Base-by-base conservation (phyloP, 2,797 vertebrate species). In the Lithobates sylvaticus region DNA sequence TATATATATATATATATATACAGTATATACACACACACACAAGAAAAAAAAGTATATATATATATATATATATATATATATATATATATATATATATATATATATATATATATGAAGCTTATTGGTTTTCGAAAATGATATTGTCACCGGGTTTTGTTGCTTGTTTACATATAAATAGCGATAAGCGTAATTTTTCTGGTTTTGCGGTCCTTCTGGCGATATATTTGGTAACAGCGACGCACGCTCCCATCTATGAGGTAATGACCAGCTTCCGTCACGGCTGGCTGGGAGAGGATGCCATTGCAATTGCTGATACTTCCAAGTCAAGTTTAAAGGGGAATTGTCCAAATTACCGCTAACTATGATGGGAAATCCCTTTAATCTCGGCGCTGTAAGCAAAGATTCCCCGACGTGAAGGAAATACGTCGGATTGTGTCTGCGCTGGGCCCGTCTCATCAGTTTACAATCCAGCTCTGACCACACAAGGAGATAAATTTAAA, bases 251-350 rank as follows among this genome's bases (percentile, higher is more conserved):
- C 94, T 94, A 92, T 89, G 91, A 92, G 92, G 93, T 90, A 93
- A 94, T 81, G 74, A 90, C 91, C 90, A 93, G 93, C 91, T 95
- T 94, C 94, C 92, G 92, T 79, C 91, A 94, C 92, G 54, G 90
- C 93, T 97, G 96, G 97, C 96, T 97, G 95, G 94, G 93, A 94
- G 92, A 97, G 95, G 96, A 97, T 96, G 96, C 93, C 95, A 95
- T 94, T 94, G 96, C 94, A 58, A 96, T 96, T 96, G 92, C 93
- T 90, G 90, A 84, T 89, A 94, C 96, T 96, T 96, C 95, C 95
- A 95, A 93, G 93, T 93, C 92, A 91, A 90, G 92, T 94, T 94
- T 72, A 18, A 95, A 94, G 89, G 89, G 79, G 77, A 76, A 87
- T 32, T 76, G 61, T 72, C 34, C 16, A 69, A 65, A 70, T 76